phyloP scores from a whole-genome alignment of 2,888 invertebrate species.

The Heliconius aoede region DNA sequence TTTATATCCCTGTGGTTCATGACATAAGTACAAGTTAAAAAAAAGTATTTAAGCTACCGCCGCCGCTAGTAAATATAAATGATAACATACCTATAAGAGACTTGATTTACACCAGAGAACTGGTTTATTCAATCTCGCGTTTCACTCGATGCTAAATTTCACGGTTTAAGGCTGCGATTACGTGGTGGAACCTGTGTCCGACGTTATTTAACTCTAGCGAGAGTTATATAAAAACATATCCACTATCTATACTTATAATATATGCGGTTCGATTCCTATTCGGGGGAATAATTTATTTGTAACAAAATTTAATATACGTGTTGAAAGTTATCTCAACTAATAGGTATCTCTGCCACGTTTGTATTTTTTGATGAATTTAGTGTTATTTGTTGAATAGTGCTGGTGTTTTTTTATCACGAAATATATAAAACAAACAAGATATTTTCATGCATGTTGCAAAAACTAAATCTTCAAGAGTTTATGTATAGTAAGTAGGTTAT shows the following conservation, averaged over 20 bases:
- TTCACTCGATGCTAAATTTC: slow-evolving; percentile 33
- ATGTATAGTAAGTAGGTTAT: background rate
- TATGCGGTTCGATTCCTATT: background rate
- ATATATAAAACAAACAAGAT: background rate
- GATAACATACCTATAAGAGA: background rate
- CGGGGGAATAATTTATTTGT: no score
- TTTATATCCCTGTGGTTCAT: no score
- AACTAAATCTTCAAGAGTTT: background rate
- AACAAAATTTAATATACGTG: no score
- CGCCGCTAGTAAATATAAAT: background rate
- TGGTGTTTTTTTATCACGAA: background rate
- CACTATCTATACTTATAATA: background rate
- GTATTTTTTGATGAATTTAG: no score
- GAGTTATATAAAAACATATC: slow-evolving; percentile 29
- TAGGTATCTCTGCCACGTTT: no score
- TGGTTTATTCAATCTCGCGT: slow-evolving; percentile 24
- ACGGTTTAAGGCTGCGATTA: slow-evolving; percentile 34
- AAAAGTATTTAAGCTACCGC: no score
- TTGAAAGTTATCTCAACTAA: no score
- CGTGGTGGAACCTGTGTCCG: slow-evolving; percentile 24
- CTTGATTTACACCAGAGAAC: background rate
- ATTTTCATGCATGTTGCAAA: background rate
- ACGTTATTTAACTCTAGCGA: slow-evolving; percentile 29
- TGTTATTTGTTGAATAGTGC: no score
- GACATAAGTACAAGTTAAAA: no score